Evolutionary conservation across 2,888 invertebrate species (phyloP), one percentile per base, ranked within the genome.

Genomic region (Notodonta dromedarius): DNA sequence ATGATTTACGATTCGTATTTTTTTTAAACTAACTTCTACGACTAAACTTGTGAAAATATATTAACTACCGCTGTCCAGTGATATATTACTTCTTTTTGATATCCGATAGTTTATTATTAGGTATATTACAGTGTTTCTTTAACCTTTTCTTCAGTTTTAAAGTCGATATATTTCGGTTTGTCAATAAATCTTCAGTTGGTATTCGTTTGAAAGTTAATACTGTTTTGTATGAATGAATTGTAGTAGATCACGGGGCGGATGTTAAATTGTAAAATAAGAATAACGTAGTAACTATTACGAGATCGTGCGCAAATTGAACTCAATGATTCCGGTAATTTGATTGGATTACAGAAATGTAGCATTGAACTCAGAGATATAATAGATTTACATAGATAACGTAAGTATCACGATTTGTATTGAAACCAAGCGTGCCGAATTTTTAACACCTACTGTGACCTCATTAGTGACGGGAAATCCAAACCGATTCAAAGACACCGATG

Each of bases 1-100:
- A 79, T 91, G 89, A 93, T 93, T 92, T 93, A 93, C 82, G 70
- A 77, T 71, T 51, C 60, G 62, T 75, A 2, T 24, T 24, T 24
- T 24, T 24, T 24, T 24, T 24, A 70, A 56, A 63, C 7, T 16
- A n/a, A 16, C 50, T 50, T 16, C 14, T 50, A 14, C 39, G 9
- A n/a, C n/a, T 77, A 73, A 76, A 75, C 53, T 77, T 75, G 76
- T 77, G 76, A 77, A 77, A 75, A 77, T 71, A 77, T 77, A 50
- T 70, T 71, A 69, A 71, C 76, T 76, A 77, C 78, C 60, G 76
- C 70, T 61, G 60, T 66, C 58, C 53, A 55, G 65, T 77, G 71
- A 78, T 77, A 61, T 69, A 76, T 64, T 54, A 48, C 44, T 69
- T 16, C 69, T 60, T 76, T 58, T 77, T 76, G 74, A 77, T 77